Evolutionary conservation across 35 echinoderm and acorn worm genomes (phyloP).

Genomic region (Acanthaster planci): DNA sequence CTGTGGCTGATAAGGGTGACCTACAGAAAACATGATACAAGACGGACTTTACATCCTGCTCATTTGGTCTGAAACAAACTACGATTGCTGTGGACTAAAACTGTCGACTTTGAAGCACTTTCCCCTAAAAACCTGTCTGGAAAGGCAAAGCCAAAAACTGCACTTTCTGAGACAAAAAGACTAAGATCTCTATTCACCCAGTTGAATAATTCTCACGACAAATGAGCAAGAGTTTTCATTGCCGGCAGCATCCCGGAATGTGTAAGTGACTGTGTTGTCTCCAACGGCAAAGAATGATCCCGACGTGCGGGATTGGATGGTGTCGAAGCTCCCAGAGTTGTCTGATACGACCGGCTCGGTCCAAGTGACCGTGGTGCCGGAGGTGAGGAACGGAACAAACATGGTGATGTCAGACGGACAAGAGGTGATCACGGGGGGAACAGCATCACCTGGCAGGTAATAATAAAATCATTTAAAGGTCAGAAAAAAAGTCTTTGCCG

Average conservation of each 20-base stretch:
- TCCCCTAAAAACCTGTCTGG: too few relatives aligned
- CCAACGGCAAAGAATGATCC: constrained; percentile 18
- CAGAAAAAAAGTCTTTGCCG: too few relatives aligned
- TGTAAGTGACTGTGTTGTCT: constrained; percentile 21
- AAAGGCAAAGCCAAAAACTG: too few relatives aligned
- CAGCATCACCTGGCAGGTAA: constrained; percentile 40
- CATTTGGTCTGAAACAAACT: too few relatives aligned
- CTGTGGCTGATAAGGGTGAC: too few relatives aligned
- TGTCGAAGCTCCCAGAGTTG: constrained; percentile 43
- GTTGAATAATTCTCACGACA: not conserved
- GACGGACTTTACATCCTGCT: too few relatives aligned
- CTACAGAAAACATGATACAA: too few relatives aligned
- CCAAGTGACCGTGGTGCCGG: constrained; percentile 24
- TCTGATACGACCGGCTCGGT: constrained; percentile 42
- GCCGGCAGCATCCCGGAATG: constrained; percentile 29
- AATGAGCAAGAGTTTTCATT: constrained; percentile 21
- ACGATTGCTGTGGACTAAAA: too few relatives aligned
- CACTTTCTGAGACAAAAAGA: too few relatives aligned
- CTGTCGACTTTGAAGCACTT: too few relatives aligned
- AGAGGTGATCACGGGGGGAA: constrained; percentile 34
- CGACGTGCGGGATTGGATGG: not conserved
- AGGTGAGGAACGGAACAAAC: constrained; percentile 19
- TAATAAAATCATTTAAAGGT: too few relatives aligned
- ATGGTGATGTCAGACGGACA: constrained; percentile 20
- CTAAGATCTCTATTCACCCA: not conserved